Percentiles rank a stretch among this genome's conserved stretches.
These are phyloP conservation scores for Esox niger DNA, from an alignment of 2,113 vertebrate genomes.

Conservation along the genomic window DNA sequence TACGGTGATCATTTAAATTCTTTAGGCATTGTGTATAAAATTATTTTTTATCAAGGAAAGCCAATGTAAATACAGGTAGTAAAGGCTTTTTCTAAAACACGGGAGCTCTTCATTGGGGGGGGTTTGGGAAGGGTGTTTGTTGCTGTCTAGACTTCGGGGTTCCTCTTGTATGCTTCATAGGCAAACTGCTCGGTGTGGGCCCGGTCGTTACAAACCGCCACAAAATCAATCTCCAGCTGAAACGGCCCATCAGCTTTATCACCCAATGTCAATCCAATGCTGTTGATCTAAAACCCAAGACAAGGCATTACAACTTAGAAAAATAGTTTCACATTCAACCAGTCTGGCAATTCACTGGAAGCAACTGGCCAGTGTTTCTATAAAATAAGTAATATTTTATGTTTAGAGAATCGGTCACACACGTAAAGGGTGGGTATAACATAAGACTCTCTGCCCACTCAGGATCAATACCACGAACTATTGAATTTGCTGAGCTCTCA, in stretches of 20 bases:
- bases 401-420: no score
- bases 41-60: no score
- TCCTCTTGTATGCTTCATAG: constrained; percentile 83
- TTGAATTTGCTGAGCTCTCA: no score
- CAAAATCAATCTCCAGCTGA: constrained; percentile 92
- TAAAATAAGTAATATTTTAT: no score
- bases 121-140: background rate
- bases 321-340: no score
- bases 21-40: no score
- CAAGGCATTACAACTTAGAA: background rate
- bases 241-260: constrained; percentile 90
- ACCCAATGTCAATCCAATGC: constrained; percentile 86
- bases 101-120: background rate
- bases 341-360: no score
- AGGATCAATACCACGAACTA: no score
- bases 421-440: no score
- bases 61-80: background rate
- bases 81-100: background rate
- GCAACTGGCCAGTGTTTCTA: no score
- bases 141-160: constrained; percentile 55
- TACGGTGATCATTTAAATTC: no score
- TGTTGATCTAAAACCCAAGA: constrained; percentile 75
- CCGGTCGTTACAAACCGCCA: constrained; percentile 80
- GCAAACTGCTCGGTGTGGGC: constrained; percentile 89
- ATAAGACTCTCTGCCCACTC: no score